Conservation (phyloP, 2,888 invertebrate genomes). For the Listrodromus nycthemerus region DNA sequence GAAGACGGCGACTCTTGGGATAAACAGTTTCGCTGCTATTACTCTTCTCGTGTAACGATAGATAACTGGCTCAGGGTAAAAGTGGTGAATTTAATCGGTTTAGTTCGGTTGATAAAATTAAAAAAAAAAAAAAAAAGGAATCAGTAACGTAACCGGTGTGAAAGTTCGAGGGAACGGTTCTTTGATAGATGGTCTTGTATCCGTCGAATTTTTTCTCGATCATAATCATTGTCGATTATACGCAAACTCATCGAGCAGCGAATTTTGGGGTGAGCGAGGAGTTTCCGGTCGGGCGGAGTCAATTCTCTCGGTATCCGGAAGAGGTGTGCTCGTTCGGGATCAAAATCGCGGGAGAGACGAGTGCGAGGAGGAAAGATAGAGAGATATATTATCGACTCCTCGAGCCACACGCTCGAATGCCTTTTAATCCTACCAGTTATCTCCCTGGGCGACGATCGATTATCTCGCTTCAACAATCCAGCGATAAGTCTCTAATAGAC, state of each 20-base stretch:
- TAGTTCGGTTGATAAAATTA: slow-evolving; percentile 2
- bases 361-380: slow-evolving; percentile 36
- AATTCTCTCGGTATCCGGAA: slow-evolving; percentile 51
- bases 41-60: background rate
- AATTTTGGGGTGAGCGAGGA: slow-evolving; percentile 43
- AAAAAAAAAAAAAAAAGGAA: slow-evolving; percentile 21
- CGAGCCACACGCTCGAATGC: slow-evolving; percentile 68
- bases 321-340: slow-evolving; percentile 53
- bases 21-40: slow-evolving; percentile 17
- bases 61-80: too few relatives aligned
- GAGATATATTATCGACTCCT: slow-evolving; percentile 60
- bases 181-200: slow-evolving; percentile 29
- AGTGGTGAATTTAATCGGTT: too few relatives aligned
- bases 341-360: slow-evolving; percentile 54
- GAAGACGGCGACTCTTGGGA: background rate
- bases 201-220: slow-evolving; percentile 4
- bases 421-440: slow-evolving; percentile 69
- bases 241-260: slow-evolving; percentile 27
- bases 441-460: slow-evolving; percentile 64
- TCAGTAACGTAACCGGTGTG: slow-evolving; percentile 6
- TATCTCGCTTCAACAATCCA: slow-evolving; percentile 69
- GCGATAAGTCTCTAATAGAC: slow-evolving; percentile 68
- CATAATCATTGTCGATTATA: slow-evolving; percentile 28
- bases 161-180: slow-evolving; percentile 32
- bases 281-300: slow-evolving; percentile 55